Evolutionary conservation across 2,113 vertebrate genomes (phyloP), one percentile per base, ranked within the genome.

Genomic region (Pygoscelis antarcticus): DNA sequence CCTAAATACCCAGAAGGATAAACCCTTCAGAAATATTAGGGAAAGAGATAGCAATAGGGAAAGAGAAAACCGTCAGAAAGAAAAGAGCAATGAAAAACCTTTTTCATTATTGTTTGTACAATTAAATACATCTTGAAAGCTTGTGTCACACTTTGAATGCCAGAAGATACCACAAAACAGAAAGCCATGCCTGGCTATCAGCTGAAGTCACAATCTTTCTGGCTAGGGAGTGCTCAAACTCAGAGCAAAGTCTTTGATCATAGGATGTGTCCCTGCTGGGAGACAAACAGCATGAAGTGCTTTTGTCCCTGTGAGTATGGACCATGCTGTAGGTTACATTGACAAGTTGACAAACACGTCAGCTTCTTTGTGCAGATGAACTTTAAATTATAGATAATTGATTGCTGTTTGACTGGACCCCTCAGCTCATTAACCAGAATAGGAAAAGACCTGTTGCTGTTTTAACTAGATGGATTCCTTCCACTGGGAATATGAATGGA

Each of bases 401-500:
- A 87, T 83, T 93, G 11, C 21, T 78, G 17, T 86, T 92, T 87
- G 29, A 84, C 42, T 82, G 51, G 40, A 54, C 38, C 34, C 22
- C 52, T 82, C 46, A 64, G 23, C 55, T 96, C 20, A 68, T 75
- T 89, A 89, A 30, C 57, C 19, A 91, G 74, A 87, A 68, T 14
- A 66, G 69, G 30, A 78, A 93, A 91, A 95, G 21, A 60, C 78
- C 27, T 74, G 42, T 75, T 92, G 19, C 22, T 92, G 22, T 77
- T 92, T 90, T 90, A 77, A 77, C 62, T 80, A 77, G 40, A 87
- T 51, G 5, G 51, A 94, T 94, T 84, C n/a, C 18, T 85, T 95
- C 65, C 55, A 68, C n/a, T 81, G 80, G 51, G 60, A 95, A 70
- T 91, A 79, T 51, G 76, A 87, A 92, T 74, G 42, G 38, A 71